phyloP scores from a whole-genome alignment of 2,888 invertebrate species.

The Ischnura elegans region DNA sequence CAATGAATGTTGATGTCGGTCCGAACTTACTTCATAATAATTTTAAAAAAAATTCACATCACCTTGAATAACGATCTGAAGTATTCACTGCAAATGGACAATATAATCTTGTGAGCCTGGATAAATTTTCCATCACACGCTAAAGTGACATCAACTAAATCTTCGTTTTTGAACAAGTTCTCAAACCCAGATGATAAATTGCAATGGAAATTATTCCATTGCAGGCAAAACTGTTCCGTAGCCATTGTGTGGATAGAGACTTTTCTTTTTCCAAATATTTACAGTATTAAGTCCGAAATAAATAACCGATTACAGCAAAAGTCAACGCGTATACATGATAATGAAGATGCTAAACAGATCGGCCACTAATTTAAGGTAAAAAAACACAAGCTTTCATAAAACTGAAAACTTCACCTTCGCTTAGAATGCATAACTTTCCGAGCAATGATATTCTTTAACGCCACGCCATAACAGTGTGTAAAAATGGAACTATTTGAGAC shows the following conservation, averaged over 20 bases:
- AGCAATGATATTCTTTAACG: conserved; percentile 67
- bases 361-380: conserved; percentile 51
- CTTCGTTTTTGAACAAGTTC: conserved; percentile 85
- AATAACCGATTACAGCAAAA: conserved; percentile 41
- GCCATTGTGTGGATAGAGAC: conserved; percentile 59
- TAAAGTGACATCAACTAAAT: conserved; percentile 88
- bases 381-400: conserved; percentile 67
- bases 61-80: conserved; percentile 88
- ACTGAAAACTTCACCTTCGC: conserved; percentile 64
- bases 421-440: conserved; percentile 58
- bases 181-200: conserved; percentile 87
- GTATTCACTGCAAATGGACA: conserved; percentile 89
- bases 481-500: conserved; percentile 63
- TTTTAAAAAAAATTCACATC: conserved; percentile 73
- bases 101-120: conserved; percentile 88
- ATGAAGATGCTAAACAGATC: conserved; percentile 15
- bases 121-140: conserved; percentile 88
- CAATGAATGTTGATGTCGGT: conserved; percentile 27
- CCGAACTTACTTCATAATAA: neutral
- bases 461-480: conserved; percentile 66
- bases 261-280: conserved; percentile 60
- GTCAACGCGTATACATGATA: conserved; percentile 40
- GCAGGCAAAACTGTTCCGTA: conserved; percentile 85
- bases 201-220: conserved; percentile 90
- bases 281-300: conserved; percentile 48